Percentiles rank a stretch among this genome's conserved stretches.
Evolutionary conservation across 1,140 invertebrate genomes (phyloP).

Genomic region (Meteorus sp.): DNA sequence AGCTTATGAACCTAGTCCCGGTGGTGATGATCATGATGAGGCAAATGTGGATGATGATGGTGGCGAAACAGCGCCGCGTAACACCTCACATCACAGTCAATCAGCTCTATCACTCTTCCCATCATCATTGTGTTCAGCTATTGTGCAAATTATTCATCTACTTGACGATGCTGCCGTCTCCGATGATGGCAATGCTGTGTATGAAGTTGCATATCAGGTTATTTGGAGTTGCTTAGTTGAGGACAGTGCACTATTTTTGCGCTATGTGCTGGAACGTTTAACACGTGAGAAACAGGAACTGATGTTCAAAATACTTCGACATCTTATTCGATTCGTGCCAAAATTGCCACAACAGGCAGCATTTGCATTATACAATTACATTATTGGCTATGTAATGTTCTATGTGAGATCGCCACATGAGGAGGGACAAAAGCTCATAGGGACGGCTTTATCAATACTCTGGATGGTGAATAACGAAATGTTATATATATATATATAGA

Average conservation of each 20-base stretch:
- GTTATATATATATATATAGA: not conserved
- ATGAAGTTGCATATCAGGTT: constrained; percentile 90
- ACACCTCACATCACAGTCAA: constrained; percentile 79
- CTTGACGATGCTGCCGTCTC: constrained; percentile 96
- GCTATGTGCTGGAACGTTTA: constrained; percentile 93
- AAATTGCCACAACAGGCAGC: constrained; percentile 96
- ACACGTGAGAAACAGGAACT: constrained; percentile 94
- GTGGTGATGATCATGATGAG: constrained; percentile 85
- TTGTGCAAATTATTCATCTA: constrained; percentile 91
- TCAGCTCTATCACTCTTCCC: constrained; percentile 94
- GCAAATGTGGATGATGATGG: constrained; percentile 69
- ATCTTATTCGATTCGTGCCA: constrained; percentile 90
- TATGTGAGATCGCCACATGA: constrained; percentile 95
- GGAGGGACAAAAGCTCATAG: constrained; percentile 89
- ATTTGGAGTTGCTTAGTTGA: constrained; percentile 98
- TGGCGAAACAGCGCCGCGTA: constrained; percentile 67
- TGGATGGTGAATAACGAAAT: constrained; percentile 80
- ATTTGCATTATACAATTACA: constrained; percentile 98
- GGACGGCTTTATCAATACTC: constrained; percentile 88
- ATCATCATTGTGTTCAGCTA: constrained; percentile 92
- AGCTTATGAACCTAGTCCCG: constrained; percentile 89
- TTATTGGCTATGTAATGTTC: constrained; percentile 99
- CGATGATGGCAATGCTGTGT: constrained; percentile 87
- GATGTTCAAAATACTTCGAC: constrained; percentile 91
- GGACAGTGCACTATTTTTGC: constrained; percentile 93